Conservation (phyloP, 2,888 invertebrate species). For the Volucella bombylans region DNA sequence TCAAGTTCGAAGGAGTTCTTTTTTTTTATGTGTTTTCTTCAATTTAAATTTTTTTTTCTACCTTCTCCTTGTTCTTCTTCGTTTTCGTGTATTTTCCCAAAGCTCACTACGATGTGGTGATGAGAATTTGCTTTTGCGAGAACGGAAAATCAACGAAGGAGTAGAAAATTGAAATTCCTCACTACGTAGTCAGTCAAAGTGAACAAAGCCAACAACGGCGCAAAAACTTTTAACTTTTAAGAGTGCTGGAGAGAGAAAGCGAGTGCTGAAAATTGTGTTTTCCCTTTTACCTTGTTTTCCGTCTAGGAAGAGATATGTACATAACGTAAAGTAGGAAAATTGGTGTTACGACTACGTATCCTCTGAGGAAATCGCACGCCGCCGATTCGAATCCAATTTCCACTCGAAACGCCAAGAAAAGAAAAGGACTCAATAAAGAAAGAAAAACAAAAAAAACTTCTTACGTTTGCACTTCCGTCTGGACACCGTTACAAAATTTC, state of each 20-base stretch:
- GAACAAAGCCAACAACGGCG: background rate
- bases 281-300: background rate
- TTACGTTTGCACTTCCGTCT: too few species aligned
- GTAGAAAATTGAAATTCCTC: background rate
- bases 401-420: too few species aligned
- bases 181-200: background rate
- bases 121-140: background rate
- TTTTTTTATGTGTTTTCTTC: too few species aligned
- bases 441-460: too few species aligned
- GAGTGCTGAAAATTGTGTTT: conserved; percentile 2
- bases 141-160: conserved; percentile 20
- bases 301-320: too few species aligned
- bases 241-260: conserved; percentile 26
- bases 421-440: too few species aligned
- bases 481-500: too few species aligned
- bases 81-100: conserved; percentile 24
- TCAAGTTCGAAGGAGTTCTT: conserved; percentile 61
- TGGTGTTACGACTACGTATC: too few species aligned
- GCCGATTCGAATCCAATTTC: too few species aligned
- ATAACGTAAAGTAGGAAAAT: too few species aligned
- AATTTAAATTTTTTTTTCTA: background rate
- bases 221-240: conserved; percentile 7
- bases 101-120: conserved; percentile 58
- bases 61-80: background rate
- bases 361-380: too few species aligned